Evolutionary conservation across 2,888 invertebrate species (phyloP).

Genomic region (Stictocephala bisonia): DNA sequence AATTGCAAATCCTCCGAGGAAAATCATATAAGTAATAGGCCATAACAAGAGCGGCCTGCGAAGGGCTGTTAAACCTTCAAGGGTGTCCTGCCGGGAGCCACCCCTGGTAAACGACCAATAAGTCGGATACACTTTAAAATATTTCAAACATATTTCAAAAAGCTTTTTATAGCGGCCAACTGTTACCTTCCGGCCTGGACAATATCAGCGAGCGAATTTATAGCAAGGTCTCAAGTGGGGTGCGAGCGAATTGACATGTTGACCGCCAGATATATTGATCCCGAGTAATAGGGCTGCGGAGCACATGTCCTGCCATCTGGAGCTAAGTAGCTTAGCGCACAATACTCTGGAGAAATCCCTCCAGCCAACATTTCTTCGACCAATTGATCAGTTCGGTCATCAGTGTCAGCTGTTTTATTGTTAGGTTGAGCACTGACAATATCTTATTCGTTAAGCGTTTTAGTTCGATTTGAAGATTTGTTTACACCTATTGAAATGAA

Average conservation of each 20-base stretch:
- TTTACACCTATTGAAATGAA: too few relatives aligned
- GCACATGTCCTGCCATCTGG: slow-evolving; percentile 32
- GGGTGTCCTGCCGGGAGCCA: background rate
- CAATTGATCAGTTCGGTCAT: slow-evolving; percentile 10
- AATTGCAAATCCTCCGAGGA: too few relatives aligned
- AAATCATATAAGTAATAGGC: too few relatives aligned
- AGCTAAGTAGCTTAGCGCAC: slow-evolving; percentile 5
- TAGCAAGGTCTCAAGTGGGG: too few relatives aligned
- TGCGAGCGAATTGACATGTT: slow-evolving; percentile 10
- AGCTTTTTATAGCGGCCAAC: slow-evolving; percentile 30
- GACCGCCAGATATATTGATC: slow-evolving; percentile 12
- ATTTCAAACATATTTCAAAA: slow-evolving; percentile 35
- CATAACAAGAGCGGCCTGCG: too few relatives aligned
- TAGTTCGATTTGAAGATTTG: too few relatives aligned
- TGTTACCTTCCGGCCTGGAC: slow-evolving; percentile 15
- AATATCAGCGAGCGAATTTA: slow-evolving; percentile 24
- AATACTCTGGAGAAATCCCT: background rate
- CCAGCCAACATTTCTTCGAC: background rate
- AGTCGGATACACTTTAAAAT: slow-evolving; percentile 15
- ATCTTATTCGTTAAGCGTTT: too few relatives aligned
- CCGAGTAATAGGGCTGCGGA: slow-evolving; percentile 3
- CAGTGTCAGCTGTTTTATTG: slow-evolving; percentile 14
- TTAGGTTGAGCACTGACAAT: too few relatives aligned
- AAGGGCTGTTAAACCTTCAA: too few relatives aligned
- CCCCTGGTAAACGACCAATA: background rate